Evolutionary conservation across 2,113 vertebrate species (phyloP).

Genomic region (Megaceryle torquata): DNA sequence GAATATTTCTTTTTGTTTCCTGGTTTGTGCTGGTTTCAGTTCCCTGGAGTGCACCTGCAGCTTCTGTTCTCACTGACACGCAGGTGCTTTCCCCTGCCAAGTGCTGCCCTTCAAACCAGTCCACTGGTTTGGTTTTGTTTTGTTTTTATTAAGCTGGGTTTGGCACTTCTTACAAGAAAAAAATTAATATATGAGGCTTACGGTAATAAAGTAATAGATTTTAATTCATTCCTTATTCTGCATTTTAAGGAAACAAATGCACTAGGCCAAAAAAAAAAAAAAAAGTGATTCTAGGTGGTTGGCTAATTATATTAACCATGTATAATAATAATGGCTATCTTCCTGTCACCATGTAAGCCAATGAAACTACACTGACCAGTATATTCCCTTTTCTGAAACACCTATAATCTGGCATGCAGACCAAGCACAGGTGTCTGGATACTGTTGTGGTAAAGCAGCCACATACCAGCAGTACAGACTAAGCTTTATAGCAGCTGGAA

Average conservation of each 20-base stretch:
- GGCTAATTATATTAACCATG: neutral
- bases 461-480: neutral
- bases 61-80: neutral
- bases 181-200: neutral
- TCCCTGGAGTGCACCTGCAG: neutral
- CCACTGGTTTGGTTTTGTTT: neutral
- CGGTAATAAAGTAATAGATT: neutral
- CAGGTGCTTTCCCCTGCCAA: fast-evolving
- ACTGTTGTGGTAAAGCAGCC: neutral
- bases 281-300: neutral
- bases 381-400: neutral
- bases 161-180: neutral
- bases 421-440: neutral
- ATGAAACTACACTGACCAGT: neutral
- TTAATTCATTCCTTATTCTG: neutral
- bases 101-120: neutral
- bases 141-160: neutral
- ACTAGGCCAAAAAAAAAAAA: neutral
- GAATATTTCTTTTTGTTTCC: conserved; percentile 68
- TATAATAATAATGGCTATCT: neutral
- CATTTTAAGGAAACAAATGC: neutral
- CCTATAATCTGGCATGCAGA: neutral
- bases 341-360: neutral
- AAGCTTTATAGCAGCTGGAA: neutral
- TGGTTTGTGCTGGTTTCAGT: conserved; percentile 42